Percentiles rank a stretch among this genome's conserved stretches.
These are phyloP conservation scores for Drepana arcuata DNA, from an alignment of 1,140 invertebrate genomes.

Conservation along the genomic window DNA sequence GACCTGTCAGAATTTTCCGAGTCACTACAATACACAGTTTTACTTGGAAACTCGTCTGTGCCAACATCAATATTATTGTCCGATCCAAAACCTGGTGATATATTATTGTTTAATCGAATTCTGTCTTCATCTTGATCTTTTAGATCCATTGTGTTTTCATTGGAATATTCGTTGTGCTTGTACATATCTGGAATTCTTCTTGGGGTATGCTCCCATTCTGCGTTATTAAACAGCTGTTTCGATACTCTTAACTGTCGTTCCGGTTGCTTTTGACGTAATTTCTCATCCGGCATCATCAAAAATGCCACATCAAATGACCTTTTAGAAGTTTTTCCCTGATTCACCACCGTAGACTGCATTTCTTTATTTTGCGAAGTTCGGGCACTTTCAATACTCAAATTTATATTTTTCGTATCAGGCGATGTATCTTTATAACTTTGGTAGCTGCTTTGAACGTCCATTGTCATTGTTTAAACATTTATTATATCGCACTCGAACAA, in stretches of 20 bases:
- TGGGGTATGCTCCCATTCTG: constrained; percentile 53
- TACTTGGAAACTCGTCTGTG: constrained; percentile 67
- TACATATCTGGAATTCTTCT: constrained; percentile 54
- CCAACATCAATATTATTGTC: constrained; percentile 72
- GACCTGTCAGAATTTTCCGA: constrained; percentile 67
- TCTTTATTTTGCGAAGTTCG: constrained; percentile 51
- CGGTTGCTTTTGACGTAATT: constrained; percentile 78
- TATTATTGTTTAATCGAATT: constrained; percentile 57
- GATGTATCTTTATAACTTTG: constrained; percentile 65
- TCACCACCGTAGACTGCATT: constrained; percentile 46
- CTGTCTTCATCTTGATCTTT: constrained; percentile 62
- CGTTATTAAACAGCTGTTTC: constrained; percentile 60
- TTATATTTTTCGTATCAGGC: constrained; percentile 51
- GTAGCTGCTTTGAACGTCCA: constrained; percentile 70
- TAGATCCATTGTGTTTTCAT: constrained; percentile 45
- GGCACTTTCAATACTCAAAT: constrained; percentile 59
- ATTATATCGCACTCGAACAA: constrained; percentile 36
- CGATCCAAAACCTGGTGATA: constrained; percentile 61
- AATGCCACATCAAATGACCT: constrained; percentile 91
- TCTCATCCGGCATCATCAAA: constrained; percentile 88
- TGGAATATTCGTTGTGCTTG: constrained; percentile 54
- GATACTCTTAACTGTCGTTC: constrained; percentile 75
- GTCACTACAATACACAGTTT: constrained; percentile 64
- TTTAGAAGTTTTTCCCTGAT: constrained; percentile 72
- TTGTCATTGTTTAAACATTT: constrained; percentile 70